Conservation (phyloP, 2,113 vertebrate genomes). For the Osmerus mordax region DNA sequence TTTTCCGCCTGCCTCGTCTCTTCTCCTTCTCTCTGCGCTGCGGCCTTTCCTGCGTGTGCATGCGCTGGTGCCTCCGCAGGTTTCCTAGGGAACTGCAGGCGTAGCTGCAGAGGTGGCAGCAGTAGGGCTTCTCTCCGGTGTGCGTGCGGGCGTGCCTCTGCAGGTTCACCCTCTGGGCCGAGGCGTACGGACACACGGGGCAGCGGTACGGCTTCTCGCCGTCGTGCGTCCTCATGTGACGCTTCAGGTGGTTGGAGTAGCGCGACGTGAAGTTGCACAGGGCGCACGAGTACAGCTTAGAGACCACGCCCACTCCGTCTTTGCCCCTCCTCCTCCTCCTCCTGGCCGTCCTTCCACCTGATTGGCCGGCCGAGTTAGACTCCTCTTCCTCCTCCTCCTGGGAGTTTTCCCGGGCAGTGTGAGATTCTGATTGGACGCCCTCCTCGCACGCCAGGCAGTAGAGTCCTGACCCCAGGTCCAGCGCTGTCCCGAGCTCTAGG, state of each 20-base stretch:
- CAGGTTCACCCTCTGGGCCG: conserved; percentile 93
- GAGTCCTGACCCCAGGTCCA: conserved; percentile 55
- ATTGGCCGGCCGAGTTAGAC: not conserved
- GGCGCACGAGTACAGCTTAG: conserved; percentile 82
- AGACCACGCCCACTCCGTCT: not conserved
- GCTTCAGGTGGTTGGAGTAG: conserved; percentile 94
- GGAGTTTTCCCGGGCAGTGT: conserved; percentile 10
- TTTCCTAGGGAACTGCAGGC: conserved; percentile 94
- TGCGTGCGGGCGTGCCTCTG: conserved; percentile 93
- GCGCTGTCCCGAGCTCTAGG: conserved; percentile 54
- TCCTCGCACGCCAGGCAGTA: conserved; percentile 71
- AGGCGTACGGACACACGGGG: conserved; percentile 89
- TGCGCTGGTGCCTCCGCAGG: conserved; percentile 90
- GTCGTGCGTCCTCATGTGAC: conserved; percentile 95
- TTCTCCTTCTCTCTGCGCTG: conserved; percentile 63
- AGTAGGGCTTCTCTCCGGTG: conserved; percentile 93
- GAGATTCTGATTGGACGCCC: conserved; percentile 30
- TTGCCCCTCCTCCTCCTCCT: conserved; percentile 10
- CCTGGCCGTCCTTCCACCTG: not conserved
- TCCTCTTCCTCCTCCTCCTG: conserved; percentile 6
- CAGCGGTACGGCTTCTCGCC: conserved; percentile 94
- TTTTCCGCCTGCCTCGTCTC: conserved; percentile 36
- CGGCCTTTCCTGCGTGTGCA: conserved; percentile 78
- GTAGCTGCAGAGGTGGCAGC: conserved; percentile 85
- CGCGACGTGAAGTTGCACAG: conserved; percentile 89